These are phyloP conservation scores for Tetheella fluctuosa DNA, from an alignment of 2,888 invertebrate species.

Conservation along the genomic window DNA sequence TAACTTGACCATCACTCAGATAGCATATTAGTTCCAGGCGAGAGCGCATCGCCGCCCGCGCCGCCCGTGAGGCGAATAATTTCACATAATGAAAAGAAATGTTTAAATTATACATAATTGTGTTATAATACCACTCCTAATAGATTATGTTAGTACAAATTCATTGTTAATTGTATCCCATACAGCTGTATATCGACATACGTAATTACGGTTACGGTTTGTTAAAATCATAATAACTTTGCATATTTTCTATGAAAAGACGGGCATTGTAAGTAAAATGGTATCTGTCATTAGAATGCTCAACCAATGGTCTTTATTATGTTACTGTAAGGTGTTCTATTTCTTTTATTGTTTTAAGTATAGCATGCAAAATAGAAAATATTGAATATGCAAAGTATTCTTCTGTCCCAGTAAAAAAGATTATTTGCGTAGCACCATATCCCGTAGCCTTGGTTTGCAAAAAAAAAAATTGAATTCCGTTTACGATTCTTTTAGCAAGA, in stretches of 20 bases:
- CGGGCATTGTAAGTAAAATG: slow-evolving; percentile 19
- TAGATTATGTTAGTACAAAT: slow-evolving; percentile 61
- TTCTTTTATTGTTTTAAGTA: background rate
- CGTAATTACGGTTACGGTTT: slow-evolving; percentile 44
- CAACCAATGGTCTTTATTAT: slow-evolving; percentile 4
- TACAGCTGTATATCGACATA: slow-evolving; percentile 42
- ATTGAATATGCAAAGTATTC: background rate
- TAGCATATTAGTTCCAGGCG: slow-evolving; percentile 45
- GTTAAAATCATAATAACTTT: slow-evolving; percentile 46
- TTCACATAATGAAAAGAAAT: slow-evolving; percentile 53
- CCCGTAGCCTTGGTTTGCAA: too few relatives aligned
- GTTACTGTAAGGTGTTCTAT: background rate
- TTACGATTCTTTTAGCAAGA: too few relatives aligned
- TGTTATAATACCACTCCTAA: slow-evolving; percentile 60
- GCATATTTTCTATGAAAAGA: slow-evolving; percentile 37
- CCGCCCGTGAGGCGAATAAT: slow-evolving; percentile 38
- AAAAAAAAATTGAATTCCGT: too few relatives aligned
- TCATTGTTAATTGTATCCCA: slow-evolving; percentile 53
- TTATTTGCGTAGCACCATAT: too few relatives aligned
- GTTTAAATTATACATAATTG: slow-evolving; percentile 59
- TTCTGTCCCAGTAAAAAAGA: background rate
- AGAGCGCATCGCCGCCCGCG: slow-evolving; percentile 22
- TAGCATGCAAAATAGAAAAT: background rate
- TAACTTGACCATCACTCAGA: slow-evolving; percentile 28
- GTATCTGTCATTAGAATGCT: background rate